Evolutionary conservation across 2,888 invertebrate species (phyloP).

Genomic region (Diogma glabrata): DNA sequence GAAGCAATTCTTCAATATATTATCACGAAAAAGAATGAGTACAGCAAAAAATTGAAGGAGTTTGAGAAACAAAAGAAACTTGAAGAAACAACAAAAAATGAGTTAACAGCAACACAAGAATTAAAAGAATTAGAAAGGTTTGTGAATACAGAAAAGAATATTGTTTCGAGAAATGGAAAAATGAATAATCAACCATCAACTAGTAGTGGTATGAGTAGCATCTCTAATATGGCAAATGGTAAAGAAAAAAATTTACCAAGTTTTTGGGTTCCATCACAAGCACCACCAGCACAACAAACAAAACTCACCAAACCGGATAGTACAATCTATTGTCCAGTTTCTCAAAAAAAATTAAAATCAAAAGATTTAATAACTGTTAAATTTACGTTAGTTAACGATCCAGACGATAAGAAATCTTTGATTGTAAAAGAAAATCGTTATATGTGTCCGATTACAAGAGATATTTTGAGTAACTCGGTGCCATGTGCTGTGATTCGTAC

Average conservation of each 20-base stretch:
- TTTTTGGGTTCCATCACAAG: constrained; percentile 93
- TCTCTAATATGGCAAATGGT: constrained; percentile 71
- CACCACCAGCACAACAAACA: constrained; percentile 67
- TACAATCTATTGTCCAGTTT: constrained; percentile 67
- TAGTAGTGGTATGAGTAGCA: constrained; percentile 39
- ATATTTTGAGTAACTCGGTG: constrained; percentile 86
- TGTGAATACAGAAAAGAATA: constrained; percentile 70
- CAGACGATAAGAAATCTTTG: constrained; percentile 73
- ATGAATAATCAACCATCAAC: background rate
- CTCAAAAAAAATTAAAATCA: constrained; percentile 70
- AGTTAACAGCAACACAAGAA: constrained; percentile 60
- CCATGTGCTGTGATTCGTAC: constrained; percentile 86
- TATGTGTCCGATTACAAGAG: constrained; percentile 96
- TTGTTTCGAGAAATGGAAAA: constrained; percentile 46
- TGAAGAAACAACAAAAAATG: constrained; percentile 56
- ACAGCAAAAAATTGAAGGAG: constrained; percentile 77
- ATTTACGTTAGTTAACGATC: constrained; percentile 83
- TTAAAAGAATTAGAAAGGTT: constrained; percentile 66
- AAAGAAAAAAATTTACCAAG: constrained; percentile 77
- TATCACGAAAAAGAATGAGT: constrained; percentile 86
- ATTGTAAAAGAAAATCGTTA: constrained; percentile 86
- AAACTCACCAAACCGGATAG: constrained; percentile 57
- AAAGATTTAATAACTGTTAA: constrained; percentile 90
- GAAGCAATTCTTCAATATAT: constrained; percentile 94
- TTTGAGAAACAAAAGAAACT: constrained; percentile 78